A percentile compares a stretch with the other conserved stretches of the same genome.
Evolutionary conservation across 2,888 invertebrate genomes (phyloP).

Genomic region (Aspidiotus destructor): DNA sequence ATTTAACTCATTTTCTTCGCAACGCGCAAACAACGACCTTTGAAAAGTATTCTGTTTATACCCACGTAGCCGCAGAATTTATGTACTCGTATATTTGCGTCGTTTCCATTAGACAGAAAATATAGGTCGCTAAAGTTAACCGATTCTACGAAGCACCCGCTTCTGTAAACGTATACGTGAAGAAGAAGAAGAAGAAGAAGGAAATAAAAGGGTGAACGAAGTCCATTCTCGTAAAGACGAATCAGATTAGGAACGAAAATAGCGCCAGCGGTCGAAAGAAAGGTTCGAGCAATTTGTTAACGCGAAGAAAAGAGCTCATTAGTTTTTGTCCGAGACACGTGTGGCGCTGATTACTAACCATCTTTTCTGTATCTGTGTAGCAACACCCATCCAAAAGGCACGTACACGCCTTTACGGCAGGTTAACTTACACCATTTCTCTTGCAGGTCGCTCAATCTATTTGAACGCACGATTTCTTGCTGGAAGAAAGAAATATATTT

Average conservation of each 20-base stretch:
- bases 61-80: too few species aligned
- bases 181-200: too few species aligned
- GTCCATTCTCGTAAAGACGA: slow-evolving; percentile 13
- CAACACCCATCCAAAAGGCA: too few species aligned
- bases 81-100: too few species aligned
- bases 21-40: too few species aligned
- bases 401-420: neutral
- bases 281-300: slow-evolving; percentile 41
- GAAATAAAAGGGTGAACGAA: neutral
- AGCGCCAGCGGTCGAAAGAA: slow-evolving; percentile 14
- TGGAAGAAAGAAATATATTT: neutral
- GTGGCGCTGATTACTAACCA: slow-evolving; percentile 39
- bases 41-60: too few species aligned
- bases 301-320: slow-evolving; percentile 43
- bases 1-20: too few species aligned
- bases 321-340: slow-evolving; percentile 45
- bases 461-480: neutral
- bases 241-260: slow-evolving; percentile 17
- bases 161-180: too few species aligned
- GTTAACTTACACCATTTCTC: slow-evolving; percentile 13
- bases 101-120: too few species aligned
- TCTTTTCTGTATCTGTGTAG: too few species aligned
- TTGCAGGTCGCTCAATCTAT: neutral
- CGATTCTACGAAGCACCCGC: too few species aligned
- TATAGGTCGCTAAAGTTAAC: too few species aligned